These are phyloP conservation scores for Xenentodon cancila DNA, from an alignment of 2,797 vertebrate species.

Conservation along the genomic window DNA sequence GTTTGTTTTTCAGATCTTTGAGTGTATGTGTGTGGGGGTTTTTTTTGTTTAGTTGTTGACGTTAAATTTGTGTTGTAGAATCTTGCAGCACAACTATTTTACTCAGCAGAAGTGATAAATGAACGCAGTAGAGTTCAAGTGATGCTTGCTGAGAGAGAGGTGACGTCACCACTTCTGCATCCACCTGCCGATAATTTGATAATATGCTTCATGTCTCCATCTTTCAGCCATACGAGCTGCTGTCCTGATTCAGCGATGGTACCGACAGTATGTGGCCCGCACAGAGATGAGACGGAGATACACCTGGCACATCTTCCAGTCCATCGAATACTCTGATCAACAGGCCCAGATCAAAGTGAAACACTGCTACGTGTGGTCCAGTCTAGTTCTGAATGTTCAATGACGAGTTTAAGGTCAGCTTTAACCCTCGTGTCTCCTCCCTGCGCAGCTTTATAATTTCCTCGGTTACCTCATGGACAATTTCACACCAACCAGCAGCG, in stretches of 20 bases:
- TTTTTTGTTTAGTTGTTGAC: too few relatives aligned
- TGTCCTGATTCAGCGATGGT: constrained; percentile 92
- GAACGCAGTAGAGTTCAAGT: too few relatives aligned
- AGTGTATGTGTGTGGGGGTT: too few relatives aligned
- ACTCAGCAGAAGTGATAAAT: too few relatives aligned
- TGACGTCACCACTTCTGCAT: too few relatives aligned
- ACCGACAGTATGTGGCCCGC: constrained; percentile 87
- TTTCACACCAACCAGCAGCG: constrained; percentile 88
- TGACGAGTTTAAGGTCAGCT: too few relatives aligned
- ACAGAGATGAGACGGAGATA: constrained; percentile 91
- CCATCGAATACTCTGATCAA: constrained; percentile 93
- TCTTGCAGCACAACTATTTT: too few relatives aligned
- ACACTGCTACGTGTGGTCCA: background rate
- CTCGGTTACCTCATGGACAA: constrained; percentile 94
- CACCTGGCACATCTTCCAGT: constrained; percentile 96
- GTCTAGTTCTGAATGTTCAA: background rate
- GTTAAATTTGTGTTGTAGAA: too few relatives aligned
- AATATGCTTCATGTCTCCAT: background rate
- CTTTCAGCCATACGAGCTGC: constrained; percentile 88
- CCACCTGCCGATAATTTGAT: too few relatives aligned
- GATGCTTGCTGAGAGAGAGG: too few relatives aligned
- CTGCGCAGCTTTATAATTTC: constrained; percentile 91
- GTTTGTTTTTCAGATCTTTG: too few relatives aligned
- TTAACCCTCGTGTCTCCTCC: constrained; percentile 5
- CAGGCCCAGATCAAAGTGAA: constrained; percentile 94